Evolutionary conservation across 1,140 invertebrate genomes (phyloP), one percentile per base, ranked within the genome.

Genomic region (Acyrthosiphon pisum): DNA sequence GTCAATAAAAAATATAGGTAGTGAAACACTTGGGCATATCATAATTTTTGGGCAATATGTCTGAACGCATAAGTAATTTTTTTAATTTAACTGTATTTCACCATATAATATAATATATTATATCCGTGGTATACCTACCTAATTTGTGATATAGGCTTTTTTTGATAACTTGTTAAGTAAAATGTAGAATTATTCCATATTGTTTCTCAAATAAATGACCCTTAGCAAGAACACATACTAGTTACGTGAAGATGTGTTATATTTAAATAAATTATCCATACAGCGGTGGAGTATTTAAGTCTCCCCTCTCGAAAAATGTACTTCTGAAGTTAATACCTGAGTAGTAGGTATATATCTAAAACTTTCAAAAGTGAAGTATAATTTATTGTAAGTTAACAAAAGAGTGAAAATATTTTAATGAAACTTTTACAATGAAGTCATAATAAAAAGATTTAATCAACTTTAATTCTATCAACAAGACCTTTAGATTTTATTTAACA

Each of bases 391-490:
- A n/a, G 30, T 26, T 44, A 30, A 87, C 84, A 87, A 87, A 87
- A 87, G 84, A 87, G 41, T 44, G 44, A 87, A 48, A 48, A 87
- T 86, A 30, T 46, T 44, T 87, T n/a, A 30, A n/a, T 44, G 14
- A 87, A n/a, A 87, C 44, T 87, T 87, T 48, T 48, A 44, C 84
- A 44, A 87, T 26, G 41, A 44, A 44, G 44, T 46, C 14, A n/a
- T 4, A 46, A 87, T 48, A 87, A 87, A 87, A 87, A 87, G 26
- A 46, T 46, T 44, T 87, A 87, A 87, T 87, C 44, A 87, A 87
- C 84, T 48, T 87, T 30, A n/a, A 46, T 87, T 87, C 37, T 44
- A 86, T 26, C 46, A 86, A 30, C 23, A 46, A 87, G 41, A 46
- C 14, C 11, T 46, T 87, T 46, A 18, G 44, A 1, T 46, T 46